Base-by-base conservation (phyloP, 1,140 invertebrate genomes). In the Pemphigus obesinymphae region DNA sequence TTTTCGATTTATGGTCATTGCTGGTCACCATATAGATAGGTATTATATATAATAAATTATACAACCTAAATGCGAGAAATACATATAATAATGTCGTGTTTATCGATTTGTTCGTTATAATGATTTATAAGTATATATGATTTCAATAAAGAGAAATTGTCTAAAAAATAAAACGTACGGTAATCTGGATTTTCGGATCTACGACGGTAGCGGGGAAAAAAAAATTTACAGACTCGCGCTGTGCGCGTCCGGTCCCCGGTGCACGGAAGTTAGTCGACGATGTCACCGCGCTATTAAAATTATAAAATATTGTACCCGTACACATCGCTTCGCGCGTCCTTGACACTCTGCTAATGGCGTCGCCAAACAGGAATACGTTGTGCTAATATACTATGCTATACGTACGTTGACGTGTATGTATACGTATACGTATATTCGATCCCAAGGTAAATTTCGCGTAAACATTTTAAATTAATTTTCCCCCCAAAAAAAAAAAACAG, bases 361-460 rank as follows among this genome's bases (percentile, higher is more conserved):
- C 70, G 70, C 43, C 70, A 73, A 73, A 73, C 70, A 73, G 70
- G 70, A 73, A 45, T 70, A 70, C 20, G 48, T n/a, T n/a, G n/a
- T n/a, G n/a, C n/a, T n/a, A 20, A 15, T 15, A 6, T 50, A 20
- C 20, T 55, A n/a, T n/a, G n/a, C n/a, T n/a, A n/a, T 58, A 58
- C 53, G 53, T 58, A 13, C 23, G n/a, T 5, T 26, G 40, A 70
- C 66, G 66, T 40, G 17, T 58, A 58, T 10, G 7, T 13, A 63
- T 7, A 20, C 8, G 13, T 17, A n/a, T 11, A 8, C 37, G 37
- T 66, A 23, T 53, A n/a, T 13, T 40, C 40, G 23, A 29, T 72
- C 43, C 68, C 70, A 73, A 73, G 45, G 68, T 70, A 70, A 70
- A 70, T 70, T 73, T 73, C 10, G 17, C 29, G 43, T 50, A 50